Evolutionary conservation across 2,797 vertebrate genomes (phyloP), one percentile per base, ranked within the genome.

Genomic region (Psittacula echo): DNA sequence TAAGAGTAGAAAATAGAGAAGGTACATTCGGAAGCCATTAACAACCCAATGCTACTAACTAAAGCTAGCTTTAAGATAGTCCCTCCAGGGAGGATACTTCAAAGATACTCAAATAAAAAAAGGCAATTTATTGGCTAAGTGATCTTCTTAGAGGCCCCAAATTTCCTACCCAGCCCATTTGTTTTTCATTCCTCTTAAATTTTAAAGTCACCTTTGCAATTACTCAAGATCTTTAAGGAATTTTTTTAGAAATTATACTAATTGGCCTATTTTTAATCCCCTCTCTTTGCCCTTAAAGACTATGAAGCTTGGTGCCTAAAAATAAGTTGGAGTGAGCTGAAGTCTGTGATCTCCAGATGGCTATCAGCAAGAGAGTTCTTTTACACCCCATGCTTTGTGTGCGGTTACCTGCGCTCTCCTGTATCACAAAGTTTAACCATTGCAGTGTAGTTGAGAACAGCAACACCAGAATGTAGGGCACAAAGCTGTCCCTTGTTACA

Each of bases 211-310:
- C 91, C 95, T 96, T 94, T 89, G 93, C 91, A 91, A 96, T 85
- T 61, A 80, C 95, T 91, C n/a, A 51, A 83, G 94, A 94, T 96
- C 90, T 95, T 96, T 44, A 91, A 96, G 89, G 94, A 94, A 18
- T 94, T 95, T 95, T 96, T 95, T 95, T 87, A 89, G 91, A 95
- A 97, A 96, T 96, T 62, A 92, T 70, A 67, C 89, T 97, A 96
- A 97, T 95, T 95, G 96, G 93, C 95, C 93, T 96, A 96, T 97
- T 97, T 97, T 96, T 97, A 93, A 84, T 96, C 85, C 93, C 90
- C 88, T 92, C 53, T 92, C 93, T 93, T 93, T 85, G 86, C 94
- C 94, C 87, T 97, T 50, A 96, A 92, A 96, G 81, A 93, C 66
- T 66, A 11, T 0, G 84, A 92, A 95, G 65, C 95, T 96, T 93